phyloP scores from a whole-genome alignment of 2,888 invertebrate genomes.

The Caenorhabditis japonica region DNA sequence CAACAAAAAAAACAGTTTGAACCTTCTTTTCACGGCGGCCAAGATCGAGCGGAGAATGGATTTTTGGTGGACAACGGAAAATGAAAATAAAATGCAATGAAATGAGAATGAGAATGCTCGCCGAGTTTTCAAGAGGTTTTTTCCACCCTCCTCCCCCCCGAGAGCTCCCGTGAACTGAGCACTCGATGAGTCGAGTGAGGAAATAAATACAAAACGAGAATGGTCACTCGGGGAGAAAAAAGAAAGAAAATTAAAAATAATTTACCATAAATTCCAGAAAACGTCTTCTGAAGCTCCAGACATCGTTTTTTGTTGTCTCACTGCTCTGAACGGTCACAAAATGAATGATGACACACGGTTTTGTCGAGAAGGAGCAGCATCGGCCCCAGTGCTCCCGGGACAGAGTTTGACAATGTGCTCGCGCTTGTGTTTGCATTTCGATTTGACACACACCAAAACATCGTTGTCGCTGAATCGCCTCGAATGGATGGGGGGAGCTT shows the following conservation, averaged over 20 bases:
- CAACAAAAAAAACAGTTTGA: too few species aligned
- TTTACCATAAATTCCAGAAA: neutral
- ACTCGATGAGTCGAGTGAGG: conserved; percentile 44
- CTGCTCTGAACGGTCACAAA: neutral
- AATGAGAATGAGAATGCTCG: too few species aligned
- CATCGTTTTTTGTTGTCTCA: neutral
- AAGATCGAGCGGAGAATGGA: too few species aligned
- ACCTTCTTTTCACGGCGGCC: too few species aligned
- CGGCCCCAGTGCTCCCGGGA: conserved; percentile 5
- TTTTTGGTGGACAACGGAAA: too few species aligned
- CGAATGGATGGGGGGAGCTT: neutral
- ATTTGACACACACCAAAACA: conserved; percentile 55
- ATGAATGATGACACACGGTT: neutral
- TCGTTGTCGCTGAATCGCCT: conserved; percentile 18
- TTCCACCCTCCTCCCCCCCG: conserved; percentile 15
- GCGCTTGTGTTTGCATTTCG: conserved; percentile 48
- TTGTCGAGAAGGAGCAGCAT: conserved; percentile 11
- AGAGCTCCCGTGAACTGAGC: conserved; percentile 45
- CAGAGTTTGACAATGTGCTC: conserved; percentile 43
- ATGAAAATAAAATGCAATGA: conserved; percentile 29
- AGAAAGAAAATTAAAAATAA: neutral
- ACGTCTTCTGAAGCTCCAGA: conserved; percentile 7
- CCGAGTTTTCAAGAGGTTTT: conserved; percentile 48
- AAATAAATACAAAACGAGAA: conserved; percentile 47
- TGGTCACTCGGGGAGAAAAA: conserved; percentile 22